Percentiles rank a stretch among this genome's conserved stretches.
These are phyloP conservation scores for Shinisaurus crocodilurus DNA, from an alignment of 2,113 vertebrate genomes.

Conservation along the genomic window DNA sequence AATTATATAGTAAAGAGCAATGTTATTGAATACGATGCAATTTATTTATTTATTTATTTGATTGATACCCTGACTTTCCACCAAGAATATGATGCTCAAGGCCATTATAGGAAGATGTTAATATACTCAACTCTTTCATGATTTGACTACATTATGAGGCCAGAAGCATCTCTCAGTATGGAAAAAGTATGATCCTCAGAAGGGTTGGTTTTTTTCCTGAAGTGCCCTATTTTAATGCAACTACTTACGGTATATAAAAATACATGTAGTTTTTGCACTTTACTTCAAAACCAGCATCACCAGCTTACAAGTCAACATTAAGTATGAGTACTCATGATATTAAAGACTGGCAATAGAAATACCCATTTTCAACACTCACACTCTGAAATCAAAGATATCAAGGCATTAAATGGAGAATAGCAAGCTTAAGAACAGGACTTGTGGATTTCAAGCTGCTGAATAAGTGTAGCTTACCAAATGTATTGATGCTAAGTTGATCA, in stretches of 20 bases:
- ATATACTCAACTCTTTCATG: not conserved
- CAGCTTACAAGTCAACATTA: not conserved
- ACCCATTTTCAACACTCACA: not conserved
- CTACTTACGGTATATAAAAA: not conserved
- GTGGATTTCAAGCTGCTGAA: not conserved
- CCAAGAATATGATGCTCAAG: too few species aligned
- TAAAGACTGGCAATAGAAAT: not conserved
- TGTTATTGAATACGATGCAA: not conserved
- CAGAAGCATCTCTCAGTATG: not conserved
- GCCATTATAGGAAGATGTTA: not conserved
- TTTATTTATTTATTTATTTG: not conserved
- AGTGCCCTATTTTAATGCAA: not conserved
- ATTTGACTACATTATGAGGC: not conserved
- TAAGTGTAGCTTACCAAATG: conserved; percentile 83
- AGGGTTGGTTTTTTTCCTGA: not conserved
- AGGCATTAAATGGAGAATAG: not conserved
- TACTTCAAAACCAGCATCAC: not conserved
- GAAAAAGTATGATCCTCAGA: not conserved
- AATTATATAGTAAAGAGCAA: not conserved
- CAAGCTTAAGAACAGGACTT: not conserved
- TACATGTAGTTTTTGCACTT: not conserved
- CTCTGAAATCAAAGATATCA: not conserved
- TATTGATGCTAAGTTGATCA: conserved; percentile 97
- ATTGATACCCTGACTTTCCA: too few species aligned
- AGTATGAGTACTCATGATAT: not conserved